A percentile compares a stretch with the other conserved stretches of the same genome.
phyloP scores from a whole-genome alignment of 2,888 invertebrate species.

The Hoplodrina blanda region DNA sequence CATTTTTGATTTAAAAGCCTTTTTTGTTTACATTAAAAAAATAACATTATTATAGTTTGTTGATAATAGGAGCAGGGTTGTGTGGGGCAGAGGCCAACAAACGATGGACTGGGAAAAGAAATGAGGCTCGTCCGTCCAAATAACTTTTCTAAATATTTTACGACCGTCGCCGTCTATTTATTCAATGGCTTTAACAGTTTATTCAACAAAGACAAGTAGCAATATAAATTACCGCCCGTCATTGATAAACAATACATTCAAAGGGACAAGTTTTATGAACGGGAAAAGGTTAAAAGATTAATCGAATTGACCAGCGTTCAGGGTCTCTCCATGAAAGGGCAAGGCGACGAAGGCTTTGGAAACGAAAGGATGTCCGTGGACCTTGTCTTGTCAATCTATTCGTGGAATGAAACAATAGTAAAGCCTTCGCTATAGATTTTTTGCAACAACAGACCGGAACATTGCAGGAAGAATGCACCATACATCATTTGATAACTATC shows the following conservation, averaged over 20 bases:
- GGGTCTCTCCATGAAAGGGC: conserved; percentile 62
- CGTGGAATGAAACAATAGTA: conserved; percentile 56
- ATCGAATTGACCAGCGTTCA: conserved; percentile 63
- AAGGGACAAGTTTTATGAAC: conserved; percentile 52
- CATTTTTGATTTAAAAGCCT: conserved; percentile 44
- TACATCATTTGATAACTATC: conserved; percentile 46
- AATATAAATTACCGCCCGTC: conserved; percentile 34
- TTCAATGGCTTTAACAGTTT: conserved; percentile 39
- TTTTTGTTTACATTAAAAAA: conserved; percentile 40
- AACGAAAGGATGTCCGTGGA: conserved; percentile 66
- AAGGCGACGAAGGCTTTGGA: conserved; percentile 60
- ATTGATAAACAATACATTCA: conserved; percentile 45
- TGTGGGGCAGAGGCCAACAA: conserved; percentile 49
- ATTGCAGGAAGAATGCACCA: conserved; percentile 37
- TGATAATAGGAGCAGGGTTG: conserved; percentile 20
- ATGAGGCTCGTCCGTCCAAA: conserved; percentile 33
- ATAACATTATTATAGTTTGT: conserved; percentile 39
- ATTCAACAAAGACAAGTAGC: conserved; percentile 54
- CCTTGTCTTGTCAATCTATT: conserved; percentile 57
- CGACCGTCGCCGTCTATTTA: conserved; percentile 24
- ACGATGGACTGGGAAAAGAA: conserved; percentile 56
- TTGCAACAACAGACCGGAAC: conserved; percentile 52
- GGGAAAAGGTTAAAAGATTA: conserved; percentile 58
- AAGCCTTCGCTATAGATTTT: conserved; percentile 48
- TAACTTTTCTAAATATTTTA: conserved; percentile 57